Evolutionary conservation across 2,113 vertebrate species (phyloP).

Genomic region (Syrrhaptes paradoxus): DNA sequence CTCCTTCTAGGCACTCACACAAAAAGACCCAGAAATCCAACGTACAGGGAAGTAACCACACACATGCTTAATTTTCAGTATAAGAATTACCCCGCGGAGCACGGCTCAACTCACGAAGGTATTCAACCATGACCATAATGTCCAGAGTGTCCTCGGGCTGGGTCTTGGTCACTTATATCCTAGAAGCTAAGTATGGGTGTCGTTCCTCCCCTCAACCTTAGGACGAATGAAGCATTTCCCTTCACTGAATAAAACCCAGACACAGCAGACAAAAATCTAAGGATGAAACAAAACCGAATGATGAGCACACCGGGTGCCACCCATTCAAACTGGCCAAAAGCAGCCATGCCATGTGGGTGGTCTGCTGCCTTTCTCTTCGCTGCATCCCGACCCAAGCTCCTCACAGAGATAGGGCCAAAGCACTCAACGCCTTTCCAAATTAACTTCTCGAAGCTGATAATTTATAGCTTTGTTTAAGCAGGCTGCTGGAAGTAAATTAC

Average conservation of each 20-base stretch:
- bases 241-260: background rate
- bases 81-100: background rate
- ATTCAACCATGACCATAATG: background rate
- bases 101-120: background rate
- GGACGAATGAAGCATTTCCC: background rate
- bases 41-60: background rate
- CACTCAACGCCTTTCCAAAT: background rate
- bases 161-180: background rate
- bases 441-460: background rate
- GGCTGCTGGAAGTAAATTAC: slow-evolving; percentile 48
- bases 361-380: background rate
- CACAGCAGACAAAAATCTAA: background rate
- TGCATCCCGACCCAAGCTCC: background rate
- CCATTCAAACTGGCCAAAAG: background rate
- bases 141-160: background rate
- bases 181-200: background rate
- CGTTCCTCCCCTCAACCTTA: background rate
- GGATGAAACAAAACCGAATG: background rate
- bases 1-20: background rate
- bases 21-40: background rate
- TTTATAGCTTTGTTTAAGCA: slow-evolving; percentile 55
- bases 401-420: background rate
- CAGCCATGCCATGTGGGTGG: background rate
- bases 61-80: background rate
- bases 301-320: background rate